A percentile compares a stretch with the other conserved stretches of the same genome.
Conservation (phyloP, 2,113 vertebrate species). For the Cygnus atratus region DNA sequence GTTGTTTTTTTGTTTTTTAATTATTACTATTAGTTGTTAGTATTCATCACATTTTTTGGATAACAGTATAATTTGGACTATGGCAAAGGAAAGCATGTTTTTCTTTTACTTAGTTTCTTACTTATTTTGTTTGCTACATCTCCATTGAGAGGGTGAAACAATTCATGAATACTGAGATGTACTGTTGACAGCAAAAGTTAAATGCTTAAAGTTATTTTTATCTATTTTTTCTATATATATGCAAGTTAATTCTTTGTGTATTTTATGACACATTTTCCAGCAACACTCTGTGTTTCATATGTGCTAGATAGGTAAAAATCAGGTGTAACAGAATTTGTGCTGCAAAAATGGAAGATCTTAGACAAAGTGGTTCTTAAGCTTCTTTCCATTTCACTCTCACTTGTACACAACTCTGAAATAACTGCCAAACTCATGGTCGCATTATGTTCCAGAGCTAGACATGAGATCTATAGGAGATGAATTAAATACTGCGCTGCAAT, state of each 20-base stretch:
- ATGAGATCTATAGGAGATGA: background rate
- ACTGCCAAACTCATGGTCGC: background rate
- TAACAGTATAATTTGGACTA: background rate
- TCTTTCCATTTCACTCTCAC: background rate
- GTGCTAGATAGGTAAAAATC: background rate
- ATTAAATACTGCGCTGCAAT: background rate
- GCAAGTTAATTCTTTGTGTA: background rate
- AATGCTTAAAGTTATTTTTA: background rate
- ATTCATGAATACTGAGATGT: background rate
- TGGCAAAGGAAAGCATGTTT: background rate
- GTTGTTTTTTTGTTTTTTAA: rapidly evolving
- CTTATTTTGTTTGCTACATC: background rate
- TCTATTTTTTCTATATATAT: background rate
- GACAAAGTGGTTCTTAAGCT: background rate
- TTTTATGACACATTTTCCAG: background rate
- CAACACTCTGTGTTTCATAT: background rate
- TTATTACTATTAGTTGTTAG: background rate
- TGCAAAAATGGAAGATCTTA: background rate
- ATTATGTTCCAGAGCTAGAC: background rate
- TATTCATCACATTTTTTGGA: background rate
- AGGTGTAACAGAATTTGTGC: background rate
- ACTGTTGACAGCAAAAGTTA: background rate
- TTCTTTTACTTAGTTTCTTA: background rate
- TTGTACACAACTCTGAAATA: background rate
- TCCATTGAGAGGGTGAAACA: background rate